These are phyloP conservation scores for Danio rerio DNA, from an alignment of 2,113 vertebrate genomes.

Conservation along the genomic window GRCz12tu NC_133187.1:37233501-37234000, in stretches of 20 bases:
- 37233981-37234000: too few species aligned
- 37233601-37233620: slow-evolving; percentile 38
- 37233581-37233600: slow-evolving; percentile 48
- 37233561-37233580: slow-evolving; percentile 53
- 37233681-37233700: neutral
- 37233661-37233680: neutral
- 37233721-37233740: neutral
- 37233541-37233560: slow-evolving; percentile 47
- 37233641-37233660: slow-evolving; percentile 25
- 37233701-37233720: neutral
- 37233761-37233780: neutral
- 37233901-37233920: too few species aligned
- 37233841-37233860: neutral
- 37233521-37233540: slow-evolving; percentile 25
- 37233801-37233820: neutral
- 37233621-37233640: slow-evolving; percentile 20
- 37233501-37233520: slow-evolving; percentile 21
- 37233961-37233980: too few species aligned
- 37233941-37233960: too few species aligned
- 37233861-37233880: neutral
- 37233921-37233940: too few species aligned
- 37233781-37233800: neutral
- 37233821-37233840: neutral
- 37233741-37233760: too few species aligned
- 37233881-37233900: neutral